phyloP scores from a whole-genome alignment of 2,888 invertebrate species.

The Himalopsyche tibetana region DNA sequence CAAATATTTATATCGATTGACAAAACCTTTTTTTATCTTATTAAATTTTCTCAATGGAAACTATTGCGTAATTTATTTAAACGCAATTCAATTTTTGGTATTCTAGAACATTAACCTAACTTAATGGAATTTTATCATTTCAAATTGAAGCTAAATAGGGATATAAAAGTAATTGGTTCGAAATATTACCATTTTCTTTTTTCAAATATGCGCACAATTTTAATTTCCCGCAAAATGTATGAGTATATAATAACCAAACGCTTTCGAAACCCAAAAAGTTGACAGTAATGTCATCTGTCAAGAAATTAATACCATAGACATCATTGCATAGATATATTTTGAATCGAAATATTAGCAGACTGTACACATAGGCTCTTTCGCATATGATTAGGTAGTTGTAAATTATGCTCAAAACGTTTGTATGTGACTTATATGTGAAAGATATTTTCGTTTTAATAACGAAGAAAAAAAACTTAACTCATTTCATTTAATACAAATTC shows the following conservation, averaged over 20 bases:
- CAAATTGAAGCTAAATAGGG: neutral
- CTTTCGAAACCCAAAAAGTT: neutral
- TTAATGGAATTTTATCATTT: neutral
- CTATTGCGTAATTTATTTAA: constrained; percentile 4
- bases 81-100: neutral
- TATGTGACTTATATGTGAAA: too few relatives aligned
- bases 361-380: too few relatives aligned
- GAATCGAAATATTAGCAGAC: too few relatives aligned
- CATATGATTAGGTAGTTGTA: too few relatives aligned
- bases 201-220: neutral
- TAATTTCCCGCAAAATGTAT: neutral
- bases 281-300: neutral
- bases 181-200: neutral
- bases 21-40: neutral
- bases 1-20: neutral
- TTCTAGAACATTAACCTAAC: neutral
- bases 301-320: neutral
- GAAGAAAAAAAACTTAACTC: too few relatives aligned
- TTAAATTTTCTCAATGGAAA: neutral
- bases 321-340: too few relatives aligned
- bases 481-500: too few relatives aligned
- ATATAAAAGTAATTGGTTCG: neutral
- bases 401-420: too few relatives aligned
- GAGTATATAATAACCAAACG: neutral
- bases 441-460: too few relatives aligned